These are phyloP conservation scores for Myathropa florea DNA, from an alignment of 2,888 invertebrate species.

Conservation along the genomic window DNA sequence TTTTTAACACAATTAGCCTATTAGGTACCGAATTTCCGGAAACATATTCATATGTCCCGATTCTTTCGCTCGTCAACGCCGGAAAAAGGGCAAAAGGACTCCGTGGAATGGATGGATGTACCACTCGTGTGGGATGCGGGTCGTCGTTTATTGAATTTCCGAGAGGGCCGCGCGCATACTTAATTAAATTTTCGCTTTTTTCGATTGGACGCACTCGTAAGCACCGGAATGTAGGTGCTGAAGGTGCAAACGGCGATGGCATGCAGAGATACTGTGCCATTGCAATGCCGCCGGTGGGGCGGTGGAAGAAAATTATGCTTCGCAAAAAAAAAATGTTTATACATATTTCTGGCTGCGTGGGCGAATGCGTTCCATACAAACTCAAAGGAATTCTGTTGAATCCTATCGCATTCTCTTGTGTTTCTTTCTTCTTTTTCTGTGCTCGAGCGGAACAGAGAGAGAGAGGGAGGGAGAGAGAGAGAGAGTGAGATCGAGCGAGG, in stretches of 20 bases:
- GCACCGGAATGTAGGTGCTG: constrained; percentile 31
- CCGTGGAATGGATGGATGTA: no score
- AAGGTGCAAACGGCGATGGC: background rate
- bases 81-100: constrained; percentile 2
- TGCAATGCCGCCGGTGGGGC: background rate
- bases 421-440: no score
- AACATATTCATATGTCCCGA: constrained; percentile 13
- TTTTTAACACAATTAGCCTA: constrained; percentile 68
- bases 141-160: constrained; percentile 60
- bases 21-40: constrained; percentile 37
- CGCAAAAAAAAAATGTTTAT: constrained; percentile 6
- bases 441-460: no score
- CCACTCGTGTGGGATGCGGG: background rate
- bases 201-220: constrained; percentile 56
- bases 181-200: constrained; percentile 66
- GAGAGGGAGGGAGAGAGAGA: no score
- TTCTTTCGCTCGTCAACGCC: background rate
- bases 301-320: constrained; percentile 36
- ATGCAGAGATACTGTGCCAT: background rate
- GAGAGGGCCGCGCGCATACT: constrained; percentile 28
- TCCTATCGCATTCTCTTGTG: constrained; percentile 13
- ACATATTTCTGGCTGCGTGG: background rate
- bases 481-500: no score
- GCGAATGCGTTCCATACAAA: constrained; percentile 27
- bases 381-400: constrained; percentile 50